Base-by-base conservation (phyloP, 2,797 vertebrate genomes). In the Epinephelus malabaricus region DNA sequence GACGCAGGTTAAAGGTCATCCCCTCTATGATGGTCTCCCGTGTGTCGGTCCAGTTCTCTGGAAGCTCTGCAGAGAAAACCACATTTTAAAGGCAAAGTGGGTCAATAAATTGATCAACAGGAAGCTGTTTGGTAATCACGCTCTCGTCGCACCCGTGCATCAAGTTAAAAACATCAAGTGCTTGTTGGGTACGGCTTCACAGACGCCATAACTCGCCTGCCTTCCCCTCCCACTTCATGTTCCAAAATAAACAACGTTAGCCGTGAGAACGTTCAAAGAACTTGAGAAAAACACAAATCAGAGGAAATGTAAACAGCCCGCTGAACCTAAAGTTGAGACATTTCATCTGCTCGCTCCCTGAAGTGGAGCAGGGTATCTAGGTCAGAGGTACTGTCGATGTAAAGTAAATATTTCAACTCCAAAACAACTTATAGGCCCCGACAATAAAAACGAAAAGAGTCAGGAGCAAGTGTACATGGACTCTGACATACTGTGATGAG, bases 21-120 rank as follows among this genome's bases (percentile, higher is more conserved):
- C 98, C 98, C 82, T 98, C 98, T 3, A 98, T 85, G 76, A 99
- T 95, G 0, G 97, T 98, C 94, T 99, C 98, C 15, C 97, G 92
- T 0, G 97, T 99, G 87, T 99, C 98, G 0, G 98, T 98, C 98
- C 98, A 99, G 93, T 99, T 98, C 93, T 99, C 98, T 0, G 97
- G 97, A 67, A 99, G 96, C 91, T 99, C 98, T 99, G 66, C 11
- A 14, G 45, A 76, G n/a, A 15, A 19, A 25, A n/a, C 25, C 3
- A 55, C 5, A 27, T 67, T 62, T 68, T 53, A 2, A 14, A 18
- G 8, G 6, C 65, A 66, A 63, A 69, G 34, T 38, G 25, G 45
- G 64, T 55, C 30, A 65, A 56, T 56, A 68, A 25, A 53, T 62
- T 55, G 46, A 76, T 80, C 34, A 56, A 56, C 43, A 63, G 63